These are phyloP conservation scores for Sminthurides aquaticus DNA, from an alignment of 2,888 invertebrate genomes.

Conservation along the genomic window DNA sequence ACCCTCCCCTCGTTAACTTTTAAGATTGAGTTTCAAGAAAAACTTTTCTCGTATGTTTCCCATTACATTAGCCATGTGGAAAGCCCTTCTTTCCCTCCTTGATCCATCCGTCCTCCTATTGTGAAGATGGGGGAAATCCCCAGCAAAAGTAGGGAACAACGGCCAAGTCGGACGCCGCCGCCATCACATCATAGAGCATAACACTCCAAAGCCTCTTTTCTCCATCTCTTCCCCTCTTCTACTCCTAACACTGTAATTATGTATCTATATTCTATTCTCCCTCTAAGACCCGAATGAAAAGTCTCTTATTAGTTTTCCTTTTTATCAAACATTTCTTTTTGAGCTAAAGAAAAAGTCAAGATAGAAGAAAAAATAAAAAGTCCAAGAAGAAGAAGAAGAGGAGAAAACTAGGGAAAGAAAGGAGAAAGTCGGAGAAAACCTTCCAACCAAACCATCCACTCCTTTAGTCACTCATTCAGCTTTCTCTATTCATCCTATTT, in stretches of 20 bases:
- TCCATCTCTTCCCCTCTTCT: not conserved
- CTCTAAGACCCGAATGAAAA: not conserved
- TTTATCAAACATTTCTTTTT: not conserved
- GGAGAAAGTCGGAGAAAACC: not conserved
- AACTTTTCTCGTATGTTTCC: constrained; percentile 8
- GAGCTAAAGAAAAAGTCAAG: no score
- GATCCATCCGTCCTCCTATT: not conserved
- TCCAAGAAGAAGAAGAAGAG: no score
- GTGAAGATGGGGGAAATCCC: no score
- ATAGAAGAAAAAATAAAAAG: no score
- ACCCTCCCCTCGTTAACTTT: constrained; percentile 9
- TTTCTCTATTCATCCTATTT: no score
- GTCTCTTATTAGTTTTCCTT: not conserved
- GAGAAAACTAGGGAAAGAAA: no score
- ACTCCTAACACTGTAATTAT: no score
- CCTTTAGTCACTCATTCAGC: no score
- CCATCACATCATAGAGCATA: no score
- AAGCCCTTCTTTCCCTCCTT: not conserved
- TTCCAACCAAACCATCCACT: no score
- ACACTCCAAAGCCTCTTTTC: not conserved
- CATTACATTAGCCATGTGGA: constrained; percentile 10
- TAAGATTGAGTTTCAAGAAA: constrained; percentile 8
- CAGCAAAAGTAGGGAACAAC: no score
- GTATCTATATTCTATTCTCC: not conserved
- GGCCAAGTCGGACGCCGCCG: no score